Percentiles rank a stretch among this genome's conserved stretches.
These are phyloP conservation scores for Petrocephalus schoutedeni DNA, from an alignment of 2,797 vertebrate species.

Conservation along the genomic window DNA sequence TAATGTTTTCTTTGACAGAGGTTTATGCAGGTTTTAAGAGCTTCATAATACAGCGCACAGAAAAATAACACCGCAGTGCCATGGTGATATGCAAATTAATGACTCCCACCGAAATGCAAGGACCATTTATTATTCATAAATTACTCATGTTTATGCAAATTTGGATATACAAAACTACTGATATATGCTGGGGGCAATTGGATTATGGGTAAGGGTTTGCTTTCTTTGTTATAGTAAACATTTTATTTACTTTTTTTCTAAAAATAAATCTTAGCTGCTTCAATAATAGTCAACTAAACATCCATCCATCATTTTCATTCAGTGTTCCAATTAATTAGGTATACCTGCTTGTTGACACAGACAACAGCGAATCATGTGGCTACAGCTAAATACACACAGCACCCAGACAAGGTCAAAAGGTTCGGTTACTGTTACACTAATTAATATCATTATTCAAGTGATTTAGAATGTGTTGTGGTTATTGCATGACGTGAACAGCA, in stretches of 20 bases:
- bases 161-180: conserved; percentile 51
- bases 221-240: conserved; percentile 39
- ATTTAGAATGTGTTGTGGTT: neutral
- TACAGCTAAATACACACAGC: neutral
- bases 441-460: neutral
- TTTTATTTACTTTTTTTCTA: conserved; percentile 22
- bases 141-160: conserved; percentile 96
- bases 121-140: conserved; percentile 96
- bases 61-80: conserved; percentile 78
- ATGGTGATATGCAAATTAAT: conserved; percentile 89
- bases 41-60: conserved; percentile 67
- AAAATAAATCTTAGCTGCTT: conserved; percentile 15
- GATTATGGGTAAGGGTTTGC: conserved; percentile 49
- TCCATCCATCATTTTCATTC: neutral
- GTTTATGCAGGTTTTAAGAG: conserved; percentile 75
- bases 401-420: neutral
- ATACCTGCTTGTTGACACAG: neutral
- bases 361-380: neutral
- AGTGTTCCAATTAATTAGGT: neutral
- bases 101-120: conserved; percentile 78
- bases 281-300: conserved; percentile 1
- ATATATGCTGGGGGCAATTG: conserved; percentile 28
- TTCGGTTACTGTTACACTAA: neutral
- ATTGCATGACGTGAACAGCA: neutral
- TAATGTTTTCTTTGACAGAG: conserved; percentile 57